A percentile compares a stretch with the other conserved stretches of the same genome.
Evolutionary conservation across 2,888 invertebrate genomes (phyloP).

Genomic region (Nomada flava): DNA sequence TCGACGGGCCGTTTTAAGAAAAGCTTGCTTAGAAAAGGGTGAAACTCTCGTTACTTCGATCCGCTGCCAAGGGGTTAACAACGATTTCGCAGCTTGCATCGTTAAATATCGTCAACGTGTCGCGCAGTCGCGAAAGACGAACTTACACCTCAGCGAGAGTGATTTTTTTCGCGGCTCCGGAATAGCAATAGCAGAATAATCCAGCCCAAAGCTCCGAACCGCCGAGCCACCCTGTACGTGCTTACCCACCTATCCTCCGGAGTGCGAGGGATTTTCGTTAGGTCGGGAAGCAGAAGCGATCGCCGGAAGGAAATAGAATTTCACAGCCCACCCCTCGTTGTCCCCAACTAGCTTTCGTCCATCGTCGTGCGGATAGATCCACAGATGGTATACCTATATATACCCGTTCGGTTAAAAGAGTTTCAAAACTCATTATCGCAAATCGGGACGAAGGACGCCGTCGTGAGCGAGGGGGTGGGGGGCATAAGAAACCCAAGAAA

Average conservation of each 20-base stretch:
- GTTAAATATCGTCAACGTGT: too few species aligned
- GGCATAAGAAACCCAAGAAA: neutral
- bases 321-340: constrained; percentile 5
- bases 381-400: constrained; percentile 12
- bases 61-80: too few species aligned
- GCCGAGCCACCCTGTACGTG: neutral
- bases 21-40: too few species aligned
- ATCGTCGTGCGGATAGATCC: neutral
- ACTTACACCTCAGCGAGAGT: too few species aligned
- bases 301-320: constrained; percentile 50
- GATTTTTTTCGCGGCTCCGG: too few species aligned
- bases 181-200: neutral
- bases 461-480: too few species aligned
- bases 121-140: too few species aligned
- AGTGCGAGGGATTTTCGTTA: constrained; percentile 31
- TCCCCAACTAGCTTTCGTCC: neutral
- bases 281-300: constrained; percentile 23
- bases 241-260: neutral
- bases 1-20: too few species aligned
- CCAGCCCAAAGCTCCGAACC: neutral
- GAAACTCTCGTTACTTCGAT: too few species aligned
- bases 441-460: constrained; percentile 36
- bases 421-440: constrained; percentile 59
- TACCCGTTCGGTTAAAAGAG: constrained; percentile 43
- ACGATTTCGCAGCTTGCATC: too few species aligned